Conservation (phyloP, 2,888 invertebrate species). For the Drosophila meridiana region DNA sequence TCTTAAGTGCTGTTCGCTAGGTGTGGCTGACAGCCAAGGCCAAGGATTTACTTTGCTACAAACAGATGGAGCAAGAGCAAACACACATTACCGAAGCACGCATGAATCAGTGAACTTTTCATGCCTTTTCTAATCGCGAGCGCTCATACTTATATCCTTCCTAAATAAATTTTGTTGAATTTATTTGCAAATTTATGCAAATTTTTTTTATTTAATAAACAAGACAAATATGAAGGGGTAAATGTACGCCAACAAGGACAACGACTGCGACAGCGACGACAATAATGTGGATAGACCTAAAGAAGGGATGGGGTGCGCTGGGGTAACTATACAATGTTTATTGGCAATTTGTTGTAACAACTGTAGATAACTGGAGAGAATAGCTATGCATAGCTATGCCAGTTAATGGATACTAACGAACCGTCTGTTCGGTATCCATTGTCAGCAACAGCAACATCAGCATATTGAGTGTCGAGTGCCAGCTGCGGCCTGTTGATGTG, state of each 20-base stretch:
- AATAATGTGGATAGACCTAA: not conserved
- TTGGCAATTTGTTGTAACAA: conserved; percentile 67
- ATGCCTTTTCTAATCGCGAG: conserved; percentile 14
- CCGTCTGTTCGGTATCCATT: conserved; percentile 32
- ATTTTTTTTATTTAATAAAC: conserved; percentile 79
- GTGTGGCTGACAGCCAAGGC: conserved; percentile 47
- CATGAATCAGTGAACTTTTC: conserved; percentile 9
- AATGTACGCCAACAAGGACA: conserved; percentile 57
- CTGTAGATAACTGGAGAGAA: conserved; percentile 16
- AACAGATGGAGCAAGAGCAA: not conserved
- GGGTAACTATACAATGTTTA: conserved; percentile 34
- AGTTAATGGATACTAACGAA: conserved; percentile 51
- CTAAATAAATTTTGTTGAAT: conserved; percentile 31
- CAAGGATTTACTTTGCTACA: conserved; percentile 29
- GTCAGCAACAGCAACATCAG: conserved; percentile 24
- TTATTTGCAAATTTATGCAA: conserved; percentile 65
- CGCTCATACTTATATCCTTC: not conserved
- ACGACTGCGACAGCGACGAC: conserved; percentile 24
- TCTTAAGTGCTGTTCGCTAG: conserved; percentile 29
- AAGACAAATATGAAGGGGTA: conserved; percentile 20
- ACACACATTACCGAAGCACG: not conserved
- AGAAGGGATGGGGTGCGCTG: not conserved
- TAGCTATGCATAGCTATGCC: conserved; percentile 23
- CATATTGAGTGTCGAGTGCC: conserved; percentile 7
- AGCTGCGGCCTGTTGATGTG: conserved; percentile 12